These are phyloP conservation scores for Sebastes itinus DNA, from an alignment of 2,797 vertebrate genomes.

Conservation along the genomic window DNA sequence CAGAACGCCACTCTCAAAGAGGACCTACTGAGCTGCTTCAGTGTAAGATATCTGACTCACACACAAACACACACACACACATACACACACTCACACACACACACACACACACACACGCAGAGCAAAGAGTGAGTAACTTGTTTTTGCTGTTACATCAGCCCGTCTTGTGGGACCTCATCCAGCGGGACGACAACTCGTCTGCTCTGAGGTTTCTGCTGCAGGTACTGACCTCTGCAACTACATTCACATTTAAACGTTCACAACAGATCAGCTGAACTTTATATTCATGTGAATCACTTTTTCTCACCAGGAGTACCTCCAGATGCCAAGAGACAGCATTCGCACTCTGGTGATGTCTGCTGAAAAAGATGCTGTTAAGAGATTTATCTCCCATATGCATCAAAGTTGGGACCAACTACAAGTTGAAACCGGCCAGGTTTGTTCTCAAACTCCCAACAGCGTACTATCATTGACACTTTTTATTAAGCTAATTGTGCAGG, in stretches of 20 bases:
- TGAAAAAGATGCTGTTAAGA: slow-evolving; percentile 86
- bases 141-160: slow-evolving; percentile 77
- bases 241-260: background rate
- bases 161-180: slow-evolving; percentile 89
- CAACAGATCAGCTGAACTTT: slow-evolving; percentile 2
- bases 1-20: slow-evolving; percentile 81
- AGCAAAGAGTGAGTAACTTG: slow-evolving; percentile 30
- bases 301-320: slow-evolving; percentile 85
- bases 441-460: slow-evolving; percentile 1
- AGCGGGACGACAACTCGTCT: slow-evolving; percentile 84
- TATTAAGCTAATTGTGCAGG: background rate
- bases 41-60: slow-evolving; percentile 81
- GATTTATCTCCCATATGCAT: slow-evolving; percentile 88
- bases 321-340: slow-evolving; percentile 88
- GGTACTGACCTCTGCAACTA: slow-evolving; percentile 70
- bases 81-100: background rate
- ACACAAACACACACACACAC: background rate
- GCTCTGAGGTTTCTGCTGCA: slow-evolving; percentile 87
- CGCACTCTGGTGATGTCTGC: slow-evolving; percentile 87
- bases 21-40: slow-evolving; percentile 91
- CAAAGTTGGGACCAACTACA: slow-evolving; percentile 87
- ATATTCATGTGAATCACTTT: background rate
- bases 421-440: slow-evolving; percentile 84
- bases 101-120: background rate
- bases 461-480: background rate